Base-by-base conservation (phyloP, 2,113 vertebrate genomes). In the Rhinogobius similis region DNA sequence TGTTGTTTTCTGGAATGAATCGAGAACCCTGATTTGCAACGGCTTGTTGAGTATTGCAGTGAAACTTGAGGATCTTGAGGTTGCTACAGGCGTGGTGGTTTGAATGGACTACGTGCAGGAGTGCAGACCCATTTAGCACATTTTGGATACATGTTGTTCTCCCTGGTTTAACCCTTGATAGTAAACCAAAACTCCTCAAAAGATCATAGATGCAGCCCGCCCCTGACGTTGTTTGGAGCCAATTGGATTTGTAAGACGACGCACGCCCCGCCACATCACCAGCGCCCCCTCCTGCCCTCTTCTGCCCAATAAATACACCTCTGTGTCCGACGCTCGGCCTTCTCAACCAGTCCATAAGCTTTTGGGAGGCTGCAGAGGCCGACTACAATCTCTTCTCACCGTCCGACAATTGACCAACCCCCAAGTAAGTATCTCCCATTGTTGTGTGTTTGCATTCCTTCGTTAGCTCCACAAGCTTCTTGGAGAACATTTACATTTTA, bases 221-320 rank as follows among this genome's bases (percentile, higher is more conserved):
- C 89, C 78, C 59, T 64, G n/a, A 58, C 38, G 10, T 41, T 23
- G 32, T 41, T 20, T 1, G 1, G 13, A 65, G 52, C 93, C 91
- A 93, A 92, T 93, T 50, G 79, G 24, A 11, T 76, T 1, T 5
- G 44, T 38, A 43, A 20, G 16, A n/a, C 1, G 62, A 65, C 44
- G 1, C 86, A 89, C 92, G 84, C 89, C 93, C 85, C 63, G 62
- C 82, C 86, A 79, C 85, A 75, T 85, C 85, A 81, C 43, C 13
- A 1, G 68, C 52, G n/a, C 78, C 72, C 62, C 89, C 81, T 76
- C 82, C 79, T 3, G 20, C 0, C 0, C 59, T 6, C 18, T 20
- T 1, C 16, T 1, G 10, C 12, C 0, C 9, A 2, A 89, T 94
- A 93, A 92, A 92, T 84, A 77, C 68, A 41, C 56, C 76, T 3